Percentiles rank a stretch among this genome's conserved stretches.
These are phyloP conservation scores for Poliocrania exsul DNA, from an alignment of 2,797 vertebrate genomes.

Conservation along the genomic window DNA sequence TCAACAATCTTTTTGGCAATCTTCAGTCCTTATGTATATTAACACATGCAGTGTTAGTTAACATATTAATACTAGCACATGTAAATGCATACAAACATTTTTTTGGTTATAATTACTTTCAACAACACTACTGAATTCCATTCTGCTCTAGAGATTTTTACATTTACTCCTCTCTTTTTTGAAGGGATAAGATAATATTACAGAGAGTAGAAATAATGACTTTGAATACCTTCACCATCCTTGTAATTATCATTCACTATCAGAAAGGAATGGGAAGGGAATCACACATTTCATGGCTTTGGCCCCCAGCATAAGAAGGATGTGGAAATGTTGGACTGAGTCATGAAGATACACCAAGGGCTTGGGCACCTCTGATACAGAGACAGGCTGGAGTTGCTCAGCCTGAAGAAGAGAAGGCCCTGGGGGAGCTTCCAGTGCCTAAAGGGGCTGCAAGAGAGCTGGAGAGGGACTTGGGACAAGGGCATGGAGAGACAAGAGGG, in stretches of 20 bases:
- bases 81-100: constrained; percentile 42
- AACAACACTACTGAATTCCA: background rate
- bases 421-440: too few relatives aligned
- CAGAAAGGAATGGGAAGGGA: background rate
- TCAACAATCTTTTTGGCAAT: constrained; percentile 34
- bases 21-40: constrained; percentile 35
- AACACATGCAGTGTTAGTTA: constrained; percentile 53
- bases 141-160: background rate
- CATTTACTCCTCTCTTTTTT: background rate
- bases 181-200: background rate
- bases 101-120: background rate
- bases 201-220: background rate
- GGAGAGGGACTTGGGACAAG: background rate
- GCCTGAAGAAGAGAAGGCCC: background rate
- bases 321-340: background rate
- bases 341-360: background rate
- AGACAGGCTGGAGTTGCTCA: background rate
- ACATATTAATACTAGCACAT: constrained; percentile 43
- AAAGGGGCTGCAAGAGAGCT: background rate
- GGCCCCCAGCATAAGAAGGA: background rate
- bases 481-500: background rate
- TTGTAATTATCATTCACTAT: background rate
- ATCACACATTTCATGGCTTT: accelerated
- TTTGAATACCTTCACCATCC: background rate
- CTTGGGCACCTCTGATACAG: background rate